Conservation (phyloP, 2,888 invertebrate genomes). For the Molanna angustata region DNA sequence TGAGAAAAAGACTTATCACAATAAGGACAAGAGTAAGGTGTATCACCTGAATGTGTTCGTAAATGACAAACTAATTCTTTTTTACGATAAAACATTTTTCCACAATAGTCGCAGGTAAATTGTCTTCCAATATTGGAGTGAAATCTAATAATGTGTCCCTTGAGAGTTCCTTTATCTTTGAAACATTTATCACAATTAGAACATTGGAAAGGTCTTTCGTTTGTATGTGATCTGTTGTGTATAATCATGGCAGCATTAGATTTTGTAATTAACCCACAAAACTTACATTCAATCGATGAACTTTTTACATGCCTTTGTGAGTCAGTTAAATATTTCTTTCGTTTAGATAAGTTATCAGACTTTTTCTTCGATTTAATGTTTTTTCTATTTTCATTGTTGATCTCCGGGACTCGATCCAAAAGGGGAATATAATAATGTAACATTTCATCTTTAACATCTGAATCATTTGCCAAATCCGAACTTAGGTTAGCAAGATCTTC, state of each 20-base stretch:
- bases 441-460: too few relatives aligned
- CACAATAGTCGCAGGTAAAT: conserved; percentile 24
- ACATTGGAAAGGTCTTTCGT: conserved; percentile 20
- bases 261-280: conserved; percentile 10
- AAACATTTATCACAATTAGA: conserved; percentile 12
- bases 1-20: conserved; percentile 38
- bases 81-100: conserved; percentile 18
- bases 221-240: conserved; percentile 20
- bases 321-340: too few relatives aligned
- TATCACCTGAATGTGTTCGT: conserved; percentile 26
- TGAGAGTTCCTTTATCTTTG: conserved; percentile 14
- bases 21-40: conserved; percentile 39
- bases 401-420: too few relatives aligned
- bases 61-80: conserved; percentile 23
- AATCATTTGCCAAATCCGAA: too few relatives aligned
- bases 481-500: too few relatives aligned
- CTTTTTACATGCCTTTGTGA: too few relatives aligned
- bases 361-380: too few relatives aligned
- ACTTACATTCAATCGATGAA: conserved; percentile 6
- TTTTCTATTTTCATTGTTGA: too few relatives aligned
- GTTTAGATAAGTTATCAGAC: too few relatives aligned
- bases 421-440: too few relatives aligned
- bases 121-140: conserved; percentile 10
- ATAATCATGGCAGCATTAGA: conserved; percentile 12
- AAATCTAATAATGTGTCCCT: conserved; percentile 15